Evolutionary conservation across 2,888 invertebrate genomes (phyloP).

Genomic region (Clunio marinus): DNA sequence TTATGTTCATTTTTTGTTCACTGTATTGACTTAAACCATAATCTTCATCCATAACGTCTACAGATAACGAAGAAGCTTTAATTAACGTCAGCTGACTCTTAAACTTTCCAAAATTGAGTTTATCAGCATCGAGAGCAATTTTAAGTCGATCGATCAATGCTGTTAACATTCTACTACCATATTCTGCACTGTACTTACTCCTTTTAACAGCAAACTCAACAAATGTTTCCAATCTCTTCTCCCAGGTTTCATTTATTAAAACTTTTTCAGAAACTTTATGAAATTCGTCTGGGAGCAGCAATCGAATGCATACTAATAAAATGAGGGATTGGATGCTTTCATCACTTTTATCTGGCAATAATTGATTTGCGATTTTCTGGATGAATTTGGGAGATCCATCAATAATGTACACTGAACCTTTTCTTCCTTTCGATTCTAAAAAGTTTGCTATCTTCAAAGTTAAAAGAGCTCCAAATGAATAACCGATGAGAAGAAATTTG

Average conservation of each 20-base stretch:
- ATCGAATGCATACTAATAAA: background rate
- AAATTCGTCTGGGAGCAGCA: constrained; percentile 3
- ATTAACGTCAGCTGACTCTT: constrained; percentile 59
- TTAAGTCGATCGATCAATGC: constrained; percentile 7
- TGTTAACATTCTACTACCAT: constrained; percentile 8
- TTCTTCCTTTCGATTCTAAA: constrained; percentile 63
- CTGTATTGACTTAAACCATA: constrained; percentile 62
- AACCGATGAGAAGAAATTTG: constrained; percentile 75
- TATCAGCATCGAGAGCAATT: background rate
- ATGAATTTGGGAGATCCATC: constrained; percentile 78
- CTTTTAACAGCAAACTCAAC: background rate
- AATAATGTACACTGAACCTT: constrained; percentile 64
- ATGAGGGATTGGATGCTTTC: constrained; percentile 44
- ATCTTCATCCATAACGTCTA: constrained; percentile 58
- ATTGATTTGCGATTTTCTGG: constrained; percentile 50
- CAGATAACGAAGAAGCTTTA: constrained; percentile 58
- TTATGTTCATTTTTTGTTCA: background rate
- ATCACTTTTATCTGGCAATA: constrained; percentile 45
- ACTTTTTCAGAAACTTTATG: background rate
- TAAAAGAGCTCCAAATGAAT: constrained; percentile 81
- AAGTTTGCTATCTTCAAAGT: constrained; percentile 70
- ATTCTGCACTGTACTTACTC: constrained; percentile 21
- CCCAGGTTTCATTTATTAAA: background rate
- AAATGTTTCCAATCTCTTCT: background rate
- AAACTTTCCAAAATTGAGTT: constrained; percentile 44